Conservation (phyloP, 2,888 invertebrate species). For the Aradus depressus region DNA sequence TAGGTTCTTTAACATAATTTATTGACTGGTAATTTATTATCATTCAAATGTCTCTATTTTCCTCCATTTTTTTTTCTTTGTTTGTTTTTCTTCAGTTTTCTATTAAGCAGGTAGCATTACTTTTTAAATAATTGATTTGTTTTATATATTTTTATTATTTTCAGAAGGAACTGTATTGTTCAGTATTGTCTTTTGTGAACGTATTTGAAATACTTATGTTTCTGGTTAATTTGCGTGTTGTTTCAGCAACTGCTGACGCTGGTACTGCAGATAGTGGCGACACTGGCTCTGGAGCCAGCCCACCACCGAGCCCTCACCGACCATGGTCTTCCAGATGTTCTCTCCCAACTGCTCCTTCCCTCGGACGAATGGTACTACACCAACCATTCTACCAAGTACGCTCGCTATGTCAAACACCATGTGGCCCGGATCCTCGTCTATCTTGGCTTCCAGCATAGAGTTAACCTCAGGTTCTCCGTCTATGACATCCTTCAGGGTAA, state of each 20-base stretch:
- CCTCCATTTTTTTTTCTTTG: too few relatives aligned
- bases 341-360: constrained; percentile 50
- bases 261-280: constrained; percentile 47
- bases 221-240: too few relatives aligned
- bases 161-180: too few relatives aligned
- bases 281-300: constrained; percentile 45
- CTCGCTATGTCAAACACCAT: constrained; percentile 52
- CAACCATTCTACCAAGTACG: constrained; percentile 51
- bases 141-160: background rate
- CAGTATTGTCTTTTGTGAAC: too few relatives aligned
- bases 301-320: constrained; percentile 45
- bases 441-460: constrained; percentile 48
- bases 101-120: too few relatives aligned
- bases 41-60: too few relatives aligned
- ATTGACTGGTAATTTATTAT: too few relatives aligned
- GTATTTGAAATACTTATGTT: too few relatives aligned
- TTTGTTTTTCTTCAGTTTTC: too few relatives aligned
- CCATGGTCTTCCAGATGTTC: constrained; percentile 47
- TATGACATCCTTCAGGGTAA: constrained; percentile 45
- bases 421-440: constrained; percentile 51
- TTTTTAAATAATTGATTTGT: background rate
- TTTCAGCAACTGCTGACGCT: constrained; percentile 50
- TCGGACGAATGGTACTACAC: constrained; percentile 58
- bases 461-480: constrained; percentile 47
- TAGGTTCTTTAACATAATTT: too few relatives aligned